Percentiles rank a stretch among this genome's conserved stretches.
Evolutionary conservation across 2,797 vertebrate genomes (phyloP).

Genomic region (Danio albolineatus): DNA sequence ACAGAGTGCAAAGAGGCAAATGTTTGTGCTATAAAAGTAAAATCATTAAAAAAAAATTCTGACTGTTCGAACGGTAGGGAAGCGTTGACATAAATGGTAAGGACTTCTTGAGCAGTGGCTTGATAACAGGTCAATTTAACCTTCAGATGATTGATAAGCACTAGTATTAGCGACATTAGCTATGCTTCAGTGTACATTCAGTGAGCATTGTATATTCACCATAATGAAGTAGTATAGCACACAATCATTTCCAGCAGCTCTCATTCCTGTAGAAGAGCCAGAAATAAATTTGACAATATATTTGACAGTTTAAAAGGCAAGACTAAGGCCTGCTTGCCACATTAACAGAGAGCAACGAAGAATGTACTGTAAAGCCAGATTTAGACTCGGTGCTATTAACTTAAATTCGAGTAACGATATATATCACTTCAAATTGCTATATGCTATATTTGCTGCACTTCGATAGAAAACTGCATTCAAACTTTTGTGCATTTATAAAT

Average conservation of each 20-base stretch:
- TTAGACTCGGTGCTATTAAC: neutral
- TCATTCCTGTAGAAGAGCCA: neutral
- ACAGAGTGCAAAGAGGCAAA: neutral
- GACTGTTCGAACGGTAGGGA: neutral
- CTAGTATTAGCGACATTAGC: neutral
- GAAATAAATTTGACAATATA: neutral
- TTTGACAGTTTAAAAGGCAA: slow-evolving; percentile 7
- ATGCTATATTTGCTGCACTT: slow-evolving; percentile 7
- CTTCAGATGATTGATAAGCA: neutral
- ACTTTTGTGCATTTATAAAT: neutral
- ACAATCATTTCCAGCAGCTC: neutral
- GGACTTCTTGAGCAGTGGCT: neutral
- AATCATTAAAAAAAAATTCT: neutral
- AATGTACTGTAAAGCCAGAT: neutral
- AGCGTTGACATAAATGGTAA: neutral
- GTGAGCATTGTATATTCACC: neutral
- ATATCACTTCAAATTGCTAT: slow-evolving; percentile 3
- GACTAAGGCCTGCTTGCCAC: neutral
- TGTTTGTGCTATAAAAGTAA: neutral
- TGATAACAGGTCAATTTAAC: neutral
- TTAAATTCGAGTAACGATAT: neutral
- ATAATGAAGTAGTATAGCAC: neutral
- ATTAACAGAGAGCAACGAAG: neutral
- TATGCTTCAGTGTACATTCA: neutral
- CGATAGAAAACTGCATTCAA: neutral